Conservation (phyloP, 1,140 invertebrate genomes). For the Oryzaephilus surinamensis region DNA sequence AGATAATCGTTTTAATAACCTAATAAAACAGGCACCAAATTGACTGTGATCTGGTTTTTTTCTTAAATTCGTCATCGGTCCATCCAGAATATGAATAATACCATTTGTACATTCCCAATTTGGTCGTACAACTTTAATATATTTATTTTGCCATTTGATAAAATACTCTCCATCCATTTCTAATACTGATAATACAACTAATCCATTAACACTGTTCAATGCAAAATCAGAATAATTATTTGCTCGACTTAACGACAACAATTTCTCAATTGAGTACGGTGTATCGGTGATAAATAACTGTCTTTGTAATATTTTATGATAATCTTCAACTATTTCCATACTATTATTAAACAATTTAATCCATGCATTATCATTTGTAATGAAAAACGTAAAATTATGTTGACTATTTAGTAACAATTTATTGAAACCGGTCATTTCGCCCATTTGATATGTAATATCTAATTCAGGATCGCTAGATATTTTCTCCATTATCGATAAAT, state of each 20-base stretch:
- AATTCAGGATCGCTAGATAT: slow-evolving; percentile 12
- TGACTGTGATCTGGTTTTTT: no score
- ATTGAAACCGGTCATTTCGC: neutral
- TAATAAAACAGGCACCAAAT: no score
- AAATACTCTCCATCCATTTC: slow-evolving; percentile 4
- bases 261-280: slow-evolving; percentile 6
- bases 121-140: slow-evolving; percentile 11
- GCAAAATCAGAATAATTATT: neutral
- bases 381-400: slow-evolving; percentile 10
- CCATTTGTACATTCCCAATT: slow-evolving; percentile 20
- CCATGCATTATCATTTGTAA: slow-evolving; percentile 9
- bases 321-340: neutral
- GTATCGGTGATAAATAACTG: slow-evolving; percentile 9
- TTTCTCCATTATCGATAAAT: slow-evolving; percentile 17
- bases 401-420: neutral
- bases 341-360: neutral
- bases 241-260: neutral
- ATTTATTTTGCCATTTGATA: slow-evolving; percentile 10
- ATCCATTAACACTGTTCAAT: slow-evolving; percentile 4
- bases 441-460: slow-evolving; percentile 13
- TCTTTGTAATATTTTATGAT: slow-evolving; percentile 1
- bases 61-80: no score
- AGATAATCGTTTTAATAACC: no score
- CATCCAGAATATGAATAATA: slow-evolving; percentile 20
- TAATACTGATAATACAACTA: neutral